Evolutionary conservation across 2,797 vertebrate genomes (phyloP).

Genomic region (Spinus pinus): DNA sequence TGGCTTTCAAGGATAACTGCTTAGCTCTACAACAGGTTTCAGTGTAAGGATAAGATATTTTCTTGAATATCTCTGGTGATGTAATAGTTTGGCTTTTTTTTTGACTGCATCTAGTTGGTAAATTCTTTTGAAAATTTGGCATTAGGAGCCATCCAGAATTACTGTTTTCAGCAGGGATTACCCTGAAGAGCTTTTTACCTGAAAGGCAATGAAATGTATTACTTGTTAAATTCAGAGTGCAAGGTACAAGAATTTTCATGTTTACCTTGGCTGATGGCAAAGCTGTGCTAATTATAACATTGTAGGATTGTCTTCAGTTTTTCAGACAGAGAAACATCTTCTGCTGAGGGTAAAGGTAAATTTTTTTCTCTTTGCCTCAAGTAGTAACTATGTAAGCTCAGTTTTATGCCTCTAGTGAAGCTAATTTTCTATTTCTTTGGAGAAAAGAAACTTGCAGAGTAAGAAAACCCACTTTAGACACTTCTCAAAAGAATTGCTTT

Average conservation of each 20-base stretch:
- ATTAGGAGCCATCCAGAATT: background rate
- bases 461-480: background rate
- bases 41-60: background rate
- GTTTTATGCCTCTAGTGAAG: background rate
- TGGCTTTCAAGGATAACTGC: background rate
- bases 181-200: background rate
- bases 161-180: background rate
- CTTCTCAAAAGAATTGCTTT: background rate
- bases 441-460: background rate
- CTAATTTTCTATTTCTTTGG: background rate
- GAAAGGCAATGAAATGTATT: background rate
- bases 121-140: background rate
- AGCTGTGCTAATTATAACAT: background rate
- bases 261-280: background rate
- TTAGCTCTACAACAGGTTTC: background rate
- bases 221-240: background rate
- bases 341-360: background rate
- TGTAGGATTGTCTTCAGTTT: background rate
- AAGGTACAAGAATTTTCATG: background rate
- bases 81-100: background rate
- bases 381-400: background rate
- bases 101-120: background rate
- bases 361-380: background rate
- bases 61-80: background rate
- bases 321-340: background rate